phyloP scores from a whole-genome alignment of 2,888 invertebrate species.

The Drosophila macrothrix region DNA sequence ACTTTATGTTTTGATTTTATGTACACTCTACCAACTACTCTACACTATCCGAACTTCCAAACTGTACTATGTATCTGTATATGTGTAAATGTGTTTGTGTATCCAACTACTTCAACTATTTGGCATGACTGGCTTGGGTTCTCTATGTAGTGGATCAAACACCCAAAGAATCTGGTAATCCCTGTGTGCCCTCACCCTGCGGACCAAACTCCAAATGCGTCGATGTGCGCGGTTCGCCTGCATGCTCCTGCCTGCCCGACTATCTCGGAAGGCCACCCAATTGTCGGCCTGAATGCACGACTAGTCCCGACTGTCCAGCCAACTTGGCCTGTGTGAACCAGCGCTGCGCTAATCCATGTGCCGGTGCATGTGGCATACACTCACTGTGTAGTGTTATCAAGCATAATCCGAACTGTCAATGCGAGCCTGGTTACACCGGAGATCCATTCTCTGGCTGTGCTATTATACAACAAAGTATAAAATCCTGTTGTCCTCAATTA shows the following conservation, averaged over 20 bases:
- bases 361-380: conserved; percentile 90
- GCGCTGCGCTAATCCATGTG: conserved; percentile 92
- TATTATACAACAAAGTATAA: conserved; percentile 86
- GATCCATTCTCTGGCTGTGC: conserved; percentile 91
- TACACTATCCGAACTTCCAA: conserved; percentile 62
- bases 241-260: conserved; percentile 92
- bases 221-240: conserved; percentile 90
- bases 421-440: conserved; percentile 90
- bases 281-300: conserved; percentile 92
- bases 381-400: conserved; percentile 91
- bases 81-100: conserved; percentile 67
- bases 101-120: conserved; percentile 59
- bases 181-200: conserved; percentile 93
- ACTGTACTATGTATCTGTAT: conserved; percentile 65
- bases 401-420: conserved; percentile 92
- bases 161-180: conserved; percentile 88
- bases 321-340: conserved; percentile 92
- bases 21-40: conserved; percentile 65
- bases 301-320: conserved; percentile 90
- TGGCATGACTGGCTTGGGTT: conserved; percentile 48
- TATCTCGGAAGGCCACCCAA: conserved; percentile 94
- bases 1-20: conserved; percentile 70
- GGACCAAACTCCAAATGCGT: conserved; percentile 93
- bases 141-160: conserved; percentile 84
- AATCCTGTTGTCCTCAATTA: background rate